Conservation (phyloP, 2,113 vertebrate species). For the Oxygymnocypris stewartii region DNA sequence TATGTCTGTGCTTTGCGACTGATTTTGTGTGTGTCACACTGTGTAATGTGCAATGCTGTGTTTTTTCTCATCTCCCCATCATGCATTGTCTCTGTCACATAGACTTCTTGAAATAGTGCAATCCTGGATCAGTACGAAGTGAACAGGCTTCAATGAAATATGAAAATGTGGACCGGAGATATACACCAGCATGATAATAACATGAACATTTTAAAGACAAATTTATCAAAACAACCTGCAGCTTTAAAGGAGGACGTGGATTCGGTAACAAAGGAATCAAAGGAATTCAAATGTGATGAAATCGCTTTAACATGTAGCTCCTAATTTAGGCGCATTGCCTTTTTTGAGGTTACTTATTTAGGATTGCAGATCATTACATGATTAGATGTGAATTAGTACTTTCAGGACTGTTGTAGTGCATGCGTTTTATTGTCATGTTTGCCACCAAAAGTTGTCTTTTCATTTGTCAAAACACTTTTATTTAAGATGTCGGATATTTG, state of each 20-base stretch:
- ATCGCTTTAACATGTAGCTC: slow-evolving; percentile 58
- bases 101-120: slow-evolving; percentile 92
- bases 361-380: slow-evolving; percentile 21
- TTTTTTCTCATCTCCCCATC: slow-evolving; percentile 76
- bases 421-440: slow-evolving; percentile 70
- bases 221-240: slow-evolving; percentile 61
- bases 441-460: slow-evolving; percentile 59
- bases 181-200: slow-evolving; percentile 84
- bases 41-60: slow-evolving; percentile 64
- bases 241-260: slow-evolving; percentile 68
- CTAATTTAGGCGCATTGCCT: slow-evolving; percentile 53
- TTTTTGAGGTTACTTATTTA: slow-evolving; percentile 1
- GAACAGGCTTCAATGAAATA: slow-evolving; percentile 82
- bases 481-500: background rate
- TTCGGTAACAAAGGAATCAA: slow-evolving; percentile 73
- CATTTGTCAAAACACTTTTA: slow-evolving; percentile 61
- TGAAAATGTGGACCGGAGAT: slow-evolving; percentile 81
- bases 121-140: slow-evolving; percentile 82
- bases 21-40: slow-evolving; percentile 47
- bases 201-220: slow-evolving; percentile 74
- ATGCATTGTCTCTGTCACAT: slow-evolving; percentile 89
- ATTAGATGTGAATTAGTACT: slow-evolving; percentile 60
- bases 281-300: slow-evolving; percentile 38
- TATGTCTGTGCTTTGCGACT: slow-evolving; percentile 40
- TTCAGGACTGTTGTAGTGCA: slow-evolving; percentile 79